Evolutionary conservation across 2,888 invertebrate species (phyloP), one percentile per base, ranked within the genome.

Genomic region (Drosophila maculinotata): DNA sequence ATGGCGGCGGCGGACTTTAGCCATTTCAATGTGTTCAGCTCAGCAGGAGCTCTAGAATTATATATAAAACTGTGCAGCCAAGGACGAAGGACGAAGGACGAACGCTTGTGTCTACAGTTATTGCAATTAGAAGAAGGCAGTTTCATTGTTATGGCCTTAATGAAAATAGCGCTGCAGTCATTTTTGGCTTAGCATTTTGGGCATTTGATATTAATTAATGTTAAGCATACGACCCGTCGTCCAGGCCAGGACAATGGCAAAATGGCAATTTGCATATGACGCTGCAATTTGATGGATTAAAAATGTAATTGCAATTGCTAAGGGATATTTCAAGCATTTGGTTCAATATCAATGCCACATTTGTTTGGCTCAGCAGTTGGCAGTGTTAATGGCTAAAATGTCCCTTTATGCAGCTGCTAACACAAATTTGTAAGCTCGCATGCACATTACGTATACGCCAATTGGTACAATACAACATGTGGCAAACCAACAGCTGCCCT

Each of bases 151-250:
- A 78, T 71, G 67, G 63, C 63, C 49, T 28, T 82, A 79, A 82
- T 81, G 79, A 84, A 84, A 81, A 84, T 68, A 57, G 58, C 64
- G 64, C 51, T 77, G 83, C 74, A 83, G 62, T 60, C 62, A 58
- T 59, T 77, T 71, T 79, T 64, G 64, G 72, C 79, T 75, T 75
- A 63, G 77, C 59, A 36, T 15, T 15, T 52, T 31, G 41, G 53
- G 56, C 77, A 81, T 85, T 85, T 85, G 65, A 77, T 77, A 79
- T 81, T 85, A 81, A 81, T 81, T 81, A 85, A 85, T 79, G 56
- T 77, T 79, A 81, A 81, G 71, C 69, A 81, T 62, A 74, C 77
- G 79, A 60, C 41, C 35, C 58, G 57, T 35, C 53, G 53, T 39
- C 41, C 14, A 28, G 45, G 31, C 36, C n/a, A 25, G 39, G 14